phyloP scores from a whole-genome alignment of 1,140 invertebrate genomes.

The Microplitis demolitor region DNA sequence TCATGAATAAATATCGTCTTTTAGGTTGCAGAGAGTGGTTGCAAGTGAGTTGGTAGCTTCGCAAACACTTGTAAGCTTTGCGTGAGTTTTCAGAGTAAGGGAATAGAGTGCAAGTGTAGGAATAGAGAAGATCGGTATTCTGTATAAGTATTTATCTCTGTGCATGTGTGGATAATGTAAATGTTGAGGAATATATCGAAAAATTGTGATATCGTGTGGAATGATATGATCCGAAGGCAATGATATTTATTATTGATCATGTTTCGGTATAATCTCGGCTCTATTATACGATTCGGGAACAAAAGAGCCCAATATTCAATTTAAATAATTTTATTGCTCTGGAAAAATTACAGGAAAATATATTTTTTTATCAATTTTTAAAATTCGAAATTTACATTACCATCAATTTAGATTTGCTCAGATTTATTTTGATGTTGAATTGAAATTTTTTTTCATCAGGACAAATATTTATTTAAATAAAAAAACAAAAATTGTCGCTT shows the following conservation, averaged over 20 bases:
- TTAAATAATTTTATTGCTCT: too few species aligned
- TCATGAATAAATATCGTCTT: constrained; percentile 29
- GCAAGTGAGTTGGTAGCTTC: neutral
- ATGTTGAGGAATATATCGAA: neutral
- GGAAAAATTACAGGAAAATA: too few species aligned
- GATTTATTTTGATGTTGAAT: too few species aligned
- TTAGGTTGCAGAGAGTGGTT: neutral
- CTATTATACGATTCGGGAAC: too few species aligned
- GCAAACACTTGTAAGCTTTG: neutral
- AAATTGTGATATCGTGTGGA: neutral
- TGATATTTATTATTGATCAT: neutral
- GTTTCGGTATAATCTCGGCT: too few species aligned
- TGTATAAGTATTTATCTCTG: neutral
- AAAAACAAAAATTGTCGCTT: too few species aligned
- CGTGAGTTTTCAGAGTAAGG: neutral
- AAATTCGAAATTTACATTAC: too few species aligned
- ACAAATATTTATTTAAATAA: too few species aligned
- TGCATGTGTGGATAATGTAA: neutral
- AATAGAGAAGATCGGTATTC: neutral
- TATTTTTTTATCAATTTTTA: too few species aligned
- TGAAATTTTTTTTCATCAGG: too few species aligned
- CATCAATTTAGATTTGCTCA: too few species aligned
- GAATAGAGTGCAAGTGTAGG: neutral
- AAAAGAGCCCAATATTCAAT: too few species aligned
- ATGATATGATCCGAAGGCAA: neutral